These are phyloP conservation scores for Prionchulus punctatus DNA, from an alignment of 2,888 invertebrate genomes.

Conservation along the genomic window DNA sequence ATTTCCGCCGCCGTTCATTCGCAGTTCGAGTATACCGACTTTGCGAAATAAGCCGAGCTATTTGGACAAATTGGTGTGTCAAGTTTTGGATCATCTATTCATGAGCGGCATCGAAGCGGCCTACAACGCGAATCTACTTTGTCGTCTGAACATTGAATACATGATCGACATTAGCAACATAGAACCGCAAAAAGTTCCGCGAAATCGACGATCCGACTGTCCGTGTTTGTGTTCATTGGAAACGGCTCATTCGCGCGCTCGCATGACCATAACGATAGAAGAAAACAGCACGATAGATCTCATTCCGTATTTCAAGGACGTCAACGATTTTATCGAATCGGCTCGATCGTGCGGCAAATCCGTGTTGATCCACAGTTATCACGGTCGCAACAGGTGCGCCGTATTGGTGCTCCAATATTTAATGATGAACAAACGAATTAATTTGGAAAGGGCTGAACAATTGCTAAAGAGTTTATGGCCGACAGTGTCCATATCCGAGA, in stretches of 20 bases:
- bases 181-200: constrained; percentile 13
- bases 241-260: constrained; percentile 10
- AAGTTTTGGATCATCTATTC: constrained; percentile 29
- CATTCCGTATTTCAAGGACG: constrained; percentile 1
- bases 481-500: background rate
- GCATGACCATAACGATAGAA: constrained; percentile 6
- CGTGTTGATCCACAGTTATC: constrained; percentile 9
- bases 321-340: constrained; percentile 8
- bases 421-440: background rate
- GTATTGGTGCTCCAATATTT: constrained; percentile 6
- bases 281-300: background rate
- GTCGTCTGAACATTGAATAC: constrained; percentile 35
- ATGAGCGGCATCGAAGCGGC: constrained; percentile 36
- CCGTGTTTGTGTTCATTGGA: constrained; percentile 9
- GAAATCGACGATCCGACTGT: constrained; percentile 6
- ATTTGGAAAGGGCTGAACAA: background rate
- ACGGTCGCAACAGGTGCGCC: constrained; percentile 8
- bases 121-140: constrained; percentile 35
- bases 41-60: background rate
- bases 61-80: background rate
- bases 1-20: background rate
- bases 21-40: background rate
- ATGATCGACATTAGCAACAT: constrained; percentile 35
- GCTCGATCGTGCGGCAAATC: constrained; percentile 1
- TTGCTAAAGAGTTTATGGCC: background rate